These are phyloP conservation scores for Galeopsomyia nigrocyanea DNA, from an alignment of 2,888 invertebrate species.

Conservation along the genomic window DNA sequence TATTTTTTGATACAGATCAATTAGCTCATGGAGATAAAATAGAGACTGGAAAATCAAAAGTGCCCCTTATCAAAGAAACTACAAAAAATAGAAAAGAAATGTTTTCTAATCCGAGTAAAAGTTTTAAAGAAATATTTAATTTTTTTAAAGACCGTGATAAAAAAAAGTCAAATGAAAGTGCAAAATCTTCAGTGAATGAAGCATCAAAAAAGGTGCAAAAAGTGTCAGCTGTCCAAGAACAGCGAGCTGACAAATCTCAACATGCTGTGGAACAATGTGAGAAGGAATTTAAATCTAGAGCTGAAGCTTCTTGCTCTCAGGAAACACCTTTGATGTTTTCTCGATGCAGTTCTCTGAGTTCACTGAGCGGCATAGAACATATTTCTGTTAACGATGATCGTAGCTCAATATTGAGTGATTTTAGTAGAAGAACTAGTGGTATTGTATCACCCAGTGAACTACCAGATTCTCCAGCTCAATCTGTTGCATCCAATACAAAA, in stretches of 20 bases:
- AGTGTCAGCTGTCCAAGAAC: background rate
- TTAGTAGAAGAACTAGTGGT: slow-evolving; percentile 84
- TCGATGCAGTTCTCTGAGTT: slow-evolving; percentile 91
- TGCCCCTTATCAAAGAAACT: slow-evolving; percentile 41
- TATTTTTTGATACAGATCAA: slow-evolving; percentile 79
- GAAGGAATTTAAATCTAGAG: slow-evolving; percentile 66
- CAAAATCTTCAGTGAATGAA: slow-evolving; percentile 21
- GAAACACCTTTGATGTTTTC: slow-evolving; percentile 96
- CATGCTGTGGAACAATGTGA: slow-evolving; percentile 13
- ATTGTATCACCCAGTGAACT: slow-evolving; percentile 93
- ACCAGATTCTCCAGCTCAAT: slow-evolving; percentile 93
- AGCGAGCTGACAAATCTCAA: slow-evolving; percentile 24
- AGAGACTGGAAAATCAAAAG: slow-evolving; percentile 52
- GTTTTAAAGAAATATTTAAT: slow-evolving; percentile 45
- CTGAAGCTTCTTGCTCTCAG: slow-evolving; percentile 74
- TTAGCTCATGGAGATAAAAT: slow-evolving; percentile 49
- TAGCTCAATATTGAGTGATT: slow-evolving; percentile 88
- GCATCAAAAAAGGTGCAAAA: slow-evolving; percentile 33
- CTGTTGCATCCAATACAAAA: slow-evolving; percentile 79
- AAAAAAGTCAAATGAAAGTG: slow-evolving; percentile 34
- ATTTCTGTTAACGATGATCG: slow-evolving; percentile 86
- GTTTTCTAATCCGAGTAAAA: slow-evolving; percentile 42
- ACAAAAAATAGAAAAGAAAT: slow-evolving; percentile 38
- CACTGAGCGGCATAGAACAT: slow-evolving; percentile 88
- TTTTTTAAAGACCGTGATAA: slow-evolving; percentile 46